These are phyloP conservation scores for Teleogryllus occipitalis DNA, from an alignment of 1,140 invertebrate species.

Conservation along the genomic window DNA sequence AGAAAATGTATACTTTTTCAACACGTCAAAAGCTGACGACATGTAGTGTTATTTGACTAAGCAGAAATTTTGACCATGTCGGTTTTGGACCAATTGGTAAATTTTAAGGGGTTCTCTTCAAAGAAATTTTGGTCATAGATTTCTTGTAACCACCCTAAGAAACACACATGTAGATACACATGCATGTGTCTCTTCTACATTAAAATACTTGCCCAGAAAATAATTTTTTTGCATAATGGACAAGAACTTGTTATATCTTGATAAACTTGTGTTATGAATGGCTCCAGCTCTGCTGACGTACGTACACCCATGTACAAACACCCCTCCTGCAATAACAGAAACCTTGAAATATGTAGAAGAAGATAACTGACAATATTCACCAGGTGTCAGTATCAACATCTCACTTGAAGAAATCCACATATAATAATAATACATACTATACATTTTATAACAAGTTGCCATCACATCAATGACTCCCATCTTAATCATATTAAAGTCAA, in stretches of 20 bases:
- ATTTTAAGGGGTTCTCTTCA: background rate
- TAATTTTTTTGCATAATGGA: background rate
- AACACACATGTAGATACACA: background rate
- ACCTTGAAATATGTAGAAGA: too few relatives aligned
- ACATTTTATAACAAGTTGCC: too few relatives aligned
- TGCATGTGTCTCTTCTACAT: background rate
- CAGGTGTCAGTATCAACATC: too few relatives aligned
- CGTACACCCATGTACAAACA: background rate
- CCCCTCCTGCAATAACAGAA: background rate
- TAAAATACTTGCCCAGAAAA: conserved; percentile 4
- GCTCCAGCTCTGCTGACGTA: background rate
- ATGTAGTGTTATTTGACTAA: background rate
- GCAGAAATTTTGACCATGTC: background rate
- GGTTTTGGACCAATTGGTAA: background rate
- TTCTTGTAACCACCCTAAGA: background rate
- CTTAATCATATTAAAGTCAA: too few relatives aligned
- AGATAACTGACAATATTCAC: too few relatives aligned
- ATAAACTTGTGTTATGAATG: background rate
- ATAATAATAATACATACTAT: too few relatives aligned
- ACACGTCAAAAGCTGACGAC: background rate
- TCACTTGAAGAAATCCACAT: too few relatives aligned
- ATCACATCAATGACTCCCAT: too few relatives aligned
- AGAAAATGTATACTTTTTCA: too few relatives aligned
- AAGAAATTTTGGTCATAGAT: background rate
- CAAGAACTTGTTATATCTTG: background rate